Evolutionary conservation across 2,888 invertebrate species (phyloP).

Genomic region (Tineola bisselliella): DNA sequence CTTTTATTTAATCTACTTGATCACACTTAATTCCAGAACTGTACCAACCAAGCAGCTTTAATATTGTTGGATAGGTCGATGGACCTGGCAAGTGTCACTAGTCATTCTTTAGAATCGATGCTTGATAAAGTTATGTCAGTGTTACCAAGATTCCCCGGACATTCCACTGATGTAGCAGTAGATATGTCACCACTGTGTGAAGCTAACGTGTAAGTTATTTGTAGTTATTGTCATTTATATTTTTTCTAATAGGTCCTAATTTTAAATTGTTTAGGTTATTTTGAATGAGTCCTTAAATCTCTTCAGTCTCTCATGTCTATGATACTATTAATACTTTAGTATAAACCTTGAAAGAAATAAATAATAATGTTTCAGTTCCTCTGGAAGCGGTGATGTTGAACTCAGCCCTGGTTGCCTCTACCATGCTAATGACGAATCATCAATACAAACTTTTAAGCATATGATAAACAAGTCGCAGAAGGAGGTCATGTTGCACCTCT

Average conservation of each 20-base stretch:
- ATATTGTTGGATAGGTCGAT: conserved; percentile 73
- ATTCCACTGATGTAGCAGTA: conserved; percentile 71
- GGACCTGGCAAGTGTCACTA: conserved; percentile 71
- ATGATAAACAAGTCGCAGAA: conserved; percentile 62
- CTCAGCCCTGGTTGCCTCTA: conserved; percentile 50
- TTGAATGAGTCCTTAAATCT: too few species aligned
- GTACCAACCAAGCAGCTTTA: conserved; percentile 56
- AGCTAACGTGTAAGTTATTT: conserved; percentile 48
- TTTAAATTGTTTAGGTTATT: too few species aligned
- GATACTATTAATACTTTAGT: too few species aligned
- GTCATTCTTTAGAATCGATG: conserved; percentile 70
- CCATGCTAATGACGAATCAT: conserved; percentile 44
- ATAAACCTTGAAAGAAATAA: too few species aligned
- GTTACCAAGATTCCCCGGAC: conserved; percentile 71
- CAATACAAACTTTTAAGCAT: conserved; percentile 50
- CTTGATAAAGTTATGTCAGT: conserved; percentile 70
- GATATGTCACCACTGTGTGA: conserved; percentile 71
- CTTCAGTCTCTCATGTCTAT: too few species aligned
- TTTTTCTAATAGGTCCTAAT: too few species aligned
- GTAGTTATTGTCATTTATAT: too few species aligned
- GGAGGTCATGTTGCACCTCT: conserved; percentile 60
- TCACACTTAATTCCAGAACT: conserved; percentile 34
- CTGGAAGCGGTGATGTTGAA: conserved; percentile 31
- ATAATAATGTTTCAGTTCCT: neutral
- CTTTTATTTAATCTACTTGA: too few species aligned